Conservation (phyloP, 2,113 vertebrate species). For the Nannospalax galili region DNA sequence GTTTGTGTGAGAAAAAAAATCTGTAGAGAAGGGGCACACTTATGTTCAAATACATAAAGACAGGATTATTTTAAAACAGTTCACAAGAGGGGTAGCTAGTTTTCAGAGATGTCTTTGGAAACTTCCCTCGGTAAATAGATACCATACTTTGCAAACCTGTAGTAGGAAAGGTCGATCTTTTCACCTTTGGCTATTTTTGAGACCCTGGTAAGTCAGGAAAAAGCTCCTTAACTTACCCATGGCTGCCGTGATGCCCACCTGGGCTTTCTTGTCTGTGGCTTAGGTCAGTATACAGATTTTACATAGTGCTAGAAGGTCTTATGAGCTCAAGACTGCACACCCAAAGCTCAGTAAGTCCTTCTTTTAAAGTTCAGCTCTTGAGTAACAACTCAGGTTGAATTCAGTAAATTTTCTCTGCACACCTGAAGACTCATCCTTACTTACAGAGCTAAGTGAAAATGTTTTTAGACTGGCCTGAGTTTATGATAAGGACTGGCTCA, state of each 20-base stretch:
- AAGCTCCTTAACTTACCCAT: neutral
- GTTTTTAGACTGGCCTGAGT: constrained; percentile 6
- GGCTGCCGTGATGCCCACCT: neutral
- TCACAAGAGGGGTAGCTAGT: constrained; percentile 60
- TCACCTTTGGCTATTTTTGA: neutral
- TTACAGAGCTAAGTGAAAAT: neutral
- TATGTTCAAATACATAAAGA: constrained; percentile 75
- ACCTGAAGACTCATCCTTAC: neutral
- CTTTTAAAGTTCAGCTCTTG: constrained; percentile 24
- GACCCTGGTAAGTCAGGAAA: neutral
- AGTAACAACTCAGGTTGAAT: constrained; percentile 12
- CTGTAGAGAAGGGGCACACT: constrained; percentile 71
- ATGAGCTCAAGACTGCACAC: neutral
- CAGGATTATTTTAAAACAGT: constrained; percentile 81
- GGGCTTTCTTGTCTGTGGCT: neutral
- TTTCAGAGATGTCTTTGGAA: constrained; percentile 78
- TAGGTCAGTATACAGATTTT: neutral
- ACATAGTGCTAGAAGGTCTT: neutral
- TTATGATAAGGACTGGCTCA: neutral
- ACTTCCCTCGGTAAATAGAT: constrained; percentile 75
- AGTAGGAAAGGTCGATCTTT: neutral
- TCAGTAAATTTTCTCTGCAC: constrained; percentile 3
- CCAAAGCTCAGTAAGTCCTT: constrained; percentile 6
- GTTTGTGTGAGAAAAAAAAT: constrained; percentile 69
- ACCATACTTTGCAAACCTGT: neutral